Percentiles rank a stretch among this genome's conserved stretches.
phyloP scores from a whole-genome alignment of 1,140 invertebrate genomes.

The Stegodyphus dumicola region DNA sequence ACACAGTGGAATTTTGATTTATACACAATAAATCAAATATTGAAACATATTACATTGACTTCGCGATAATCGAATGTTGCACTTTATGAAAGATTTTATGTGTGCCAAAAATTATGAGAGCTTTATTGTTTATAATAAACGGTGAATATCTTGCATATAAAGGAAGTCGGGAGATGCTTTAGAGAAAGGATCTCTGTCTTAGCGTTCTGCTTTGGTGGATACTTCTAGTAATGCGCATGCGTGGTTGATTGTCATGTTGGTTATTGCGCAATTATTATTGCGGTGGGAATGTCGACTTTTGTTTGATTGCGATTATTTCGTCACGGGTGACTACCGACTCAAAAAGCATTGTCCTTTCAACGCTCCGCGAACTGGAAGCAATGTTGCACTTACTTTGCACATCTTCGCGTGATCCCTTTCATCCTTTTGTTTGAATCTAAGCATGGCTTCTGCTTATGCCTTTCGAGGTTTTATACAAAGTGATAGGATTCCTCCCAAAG shows the following conservation, averaged over 20 bases:
- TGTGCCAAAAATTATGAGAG: too few species aligned
- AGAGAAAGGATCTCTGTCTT: not conserved
- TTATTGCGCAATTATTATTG: conserved; percentile 42
- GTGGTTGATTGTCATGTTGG: conserved; percentile 34
- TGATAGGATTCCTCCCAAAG: not conserved
- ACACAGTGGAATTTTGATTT: too few species aligned
- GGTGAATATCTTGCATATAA: too few species aligned
- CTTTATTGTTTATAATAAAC: too few species aligned
- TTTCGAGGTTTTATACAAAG: not conserved
- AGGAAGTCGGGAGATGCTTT: too few species aligned
- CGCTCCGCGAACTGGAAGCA: conserved; percentile 32
- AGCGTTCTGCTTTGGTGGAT: conserved; percentile 45
- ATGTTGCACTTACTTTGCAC: conserved; percentile 47
- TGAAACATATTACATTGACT: too few species aligned
- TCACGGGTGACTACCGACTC: conserved; percentile 49
- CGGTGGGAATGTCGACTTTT: conserved; percentile 56
- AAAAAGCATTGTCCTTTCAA: conserved; percentile 52
- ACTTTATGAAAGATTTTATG: too few species aligned
- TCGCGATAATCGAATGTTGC: too few species aligned
- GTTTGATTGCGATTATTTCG: conserved; percentile 48
- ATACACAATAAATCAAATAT: too few species aligned
- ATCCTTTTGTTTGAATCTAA: conserved; percentile 32
- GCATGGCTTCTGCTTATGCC: conserved; percentile 26
- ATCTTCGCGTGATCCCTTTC: conserved; percentile 35
- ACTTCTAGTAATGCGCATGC: conserved; percentile 31